These are phyloP conservation scores for Plutella xylostella DNA, from an alignment of 2,888 invertebrate genomes.

Conservation along the genomic window DNA sequence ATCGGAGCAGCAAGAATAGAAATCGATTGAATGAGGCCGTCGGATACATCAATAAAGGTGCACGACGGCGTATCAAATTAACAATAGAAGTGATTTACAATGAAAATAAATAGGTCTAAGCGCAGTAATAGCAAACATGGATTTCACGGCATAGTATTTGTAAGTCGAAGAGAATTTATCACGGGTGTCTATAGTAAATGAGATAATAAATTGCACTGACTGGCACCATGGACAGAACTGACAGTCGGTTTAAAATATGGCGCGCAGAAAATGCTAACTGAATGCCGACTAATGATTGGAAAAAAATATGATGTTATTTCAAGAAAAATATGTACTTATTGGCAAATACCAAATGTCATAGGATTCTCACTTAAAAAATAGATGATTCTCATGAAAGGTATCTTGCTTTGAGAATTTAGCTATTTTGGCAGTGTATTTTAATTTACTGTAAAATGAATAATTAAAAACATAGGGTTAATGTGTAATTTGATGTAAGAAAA, in stretches of 20 bases:
- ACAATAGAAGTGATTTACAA: conserved; percentile 60
- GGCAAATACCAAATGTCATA: too few relatives aligned
- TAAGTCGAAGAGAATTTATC: conserved; percentile 46
- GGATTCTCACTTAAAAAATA: too few relatives aligned
- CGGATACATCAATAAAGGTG: neutral
- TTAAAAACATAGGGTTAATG: too few relatives aligned
- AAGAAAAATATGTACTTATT: too few relatives aligned
- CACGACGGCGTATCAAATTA: conserved; percentile 51
- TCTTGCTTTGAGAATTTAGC: too few relatives aligned
- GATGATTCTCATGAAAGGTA: too few relatives aligned
- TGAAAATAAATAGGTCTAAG: conserved; percentile 58
- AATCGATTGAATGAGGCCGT: neutral
- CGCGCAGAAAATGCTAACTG: neutral
- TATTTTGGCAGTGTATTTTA: too few relatives aligned
- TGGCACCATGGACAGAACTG: neutral
- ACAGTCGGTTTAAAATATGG: neutral
- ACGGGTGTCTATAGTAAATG: conserved; percentile 31
- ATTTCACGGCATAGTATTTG: conserved; percentile 53
- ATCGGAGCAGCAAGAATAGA: too few relatives aligned
- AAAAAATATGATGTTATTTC: too few relatives aligned
- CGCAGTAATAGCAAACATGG: conserved; percentile 58
- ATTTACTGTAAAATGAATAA: too few relatives aligned
- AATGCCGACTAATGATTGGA: too few relatives aligned
- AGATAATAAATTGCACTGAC: conserved; percentile 8
- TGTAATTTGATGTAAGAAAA: too few relatives aligned